Evolutionary conservation across 2,888 invertebrate species (phyloP).

Genomic region (Deilephila elpenor): DNA sequence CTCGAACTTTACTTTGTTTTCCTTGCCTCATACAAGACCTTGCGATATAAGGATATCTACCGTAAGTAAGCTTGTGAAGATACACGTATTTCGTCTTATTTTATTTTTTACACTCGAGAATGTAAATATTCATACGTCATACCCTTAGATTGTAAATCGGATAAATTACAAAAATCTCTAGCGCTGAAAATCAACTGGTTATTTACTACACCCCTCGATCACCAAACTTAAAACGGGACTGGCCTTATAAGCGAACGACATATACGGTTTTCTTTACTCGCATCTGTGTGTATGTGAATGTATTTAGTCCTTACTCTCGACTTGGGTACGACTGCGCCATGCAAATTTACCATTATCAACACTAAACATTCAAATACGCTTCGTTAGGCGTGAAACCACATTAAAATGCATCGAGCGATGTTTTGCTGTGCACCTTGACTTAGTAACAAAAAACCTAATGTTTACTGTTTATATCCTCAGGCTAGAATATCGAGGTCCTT

Average conservation of each 20-base stretch:
- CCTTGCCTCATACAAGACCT: no score
- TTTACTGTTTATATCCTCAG: not conserved
- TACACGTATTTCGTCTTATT: no score
- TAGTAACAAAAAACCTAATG: not conserved
- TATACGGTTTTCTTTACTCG: not conserved
- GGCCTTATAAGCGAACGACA: not conserved
- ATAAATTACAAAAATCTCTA: no score
- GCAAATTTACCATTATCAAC: not conserved
- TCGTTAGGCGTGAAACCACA: conserved; percentile 8
- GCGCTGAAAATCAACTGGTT: no score
- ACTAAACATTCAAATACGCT: not conserved
- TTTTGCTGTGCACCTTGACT: not conserved
- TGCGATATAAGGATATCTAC: no score
- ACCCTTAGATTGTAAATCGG: no score
- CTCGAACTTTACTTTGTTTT: no score
- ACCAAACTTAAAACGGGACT: not conserved
- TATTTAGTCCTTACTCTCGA: not conserved
- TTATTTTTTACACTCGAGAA: no score
- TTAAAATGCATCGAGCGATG: conserved; percentile 11
- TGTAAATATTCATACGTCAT: no score
- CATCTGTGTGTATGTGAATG: not conserved
- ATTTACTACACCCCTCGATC: not conserved
- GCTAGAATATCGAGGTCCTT: not conserved
- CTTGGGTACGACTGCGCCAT: not conserved
- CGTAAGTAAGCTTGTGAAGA: no score